Conservation (phyloP, 2,113 vertebrate species). For the Hypocryptadius cinnamomeus region DNA sequence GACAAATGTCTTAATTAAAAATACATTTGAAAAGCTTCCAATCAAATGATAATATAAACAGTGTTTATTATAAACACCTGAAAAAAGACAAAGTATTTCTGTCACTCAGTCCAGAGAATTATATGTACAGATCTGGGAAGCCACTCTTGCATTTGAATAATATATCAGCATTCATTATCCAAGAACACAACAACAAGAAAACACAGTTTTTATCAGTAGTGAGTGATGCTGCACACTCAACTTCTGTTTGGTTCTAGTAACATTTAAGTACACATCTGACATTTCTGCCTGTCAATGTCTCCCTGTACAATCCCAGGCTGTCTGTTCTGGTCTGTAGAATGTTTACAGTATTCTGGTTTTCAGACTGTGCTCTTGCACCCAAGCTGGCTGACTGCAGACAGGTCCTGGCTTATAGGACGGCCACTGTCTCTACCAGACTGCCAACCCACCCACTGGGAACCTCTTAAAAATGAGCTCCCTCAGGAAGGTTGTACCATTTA, state of each 20-base stretch:
- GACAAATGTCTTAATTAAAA: neutral
- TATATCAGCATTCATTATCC: neutral
- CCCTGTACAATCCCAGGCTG: neutral
- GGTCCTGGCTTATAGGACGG: neutral
- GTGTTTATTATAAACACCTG: neutral
- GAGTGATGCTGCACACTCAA: neutral
- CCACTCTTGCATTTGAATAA: neutral
- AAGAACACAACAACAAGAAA: neutral
- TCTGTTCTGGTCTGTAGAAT: neutral
- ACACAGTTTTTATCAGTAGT: neutral
- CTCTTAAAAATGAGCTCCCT: neutral
- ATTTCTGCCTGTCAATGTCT: neutral
- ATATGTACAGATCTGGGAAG: neutral
- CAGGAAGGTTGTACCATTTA: neutral
- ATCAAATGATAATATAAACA: neutral
- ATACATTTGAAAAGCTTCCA: neutral
- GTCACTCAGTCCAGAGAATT: neutral
- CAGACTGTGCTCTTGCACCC: neutral
- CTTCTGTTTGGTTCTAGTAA: neutral
- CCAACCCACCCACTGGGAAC: fast-evolving
- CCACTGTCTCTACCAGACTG: neutral
- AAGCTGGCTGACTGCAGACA: neutral
- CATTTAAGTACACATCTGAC: neutral
- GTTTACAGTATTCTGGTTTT: neutral
- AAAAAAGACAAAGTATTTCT: neutral